Conservation (phyloP, 1,140 invertebrate genomes). For the Himalopsyche phryganea region DNA sequence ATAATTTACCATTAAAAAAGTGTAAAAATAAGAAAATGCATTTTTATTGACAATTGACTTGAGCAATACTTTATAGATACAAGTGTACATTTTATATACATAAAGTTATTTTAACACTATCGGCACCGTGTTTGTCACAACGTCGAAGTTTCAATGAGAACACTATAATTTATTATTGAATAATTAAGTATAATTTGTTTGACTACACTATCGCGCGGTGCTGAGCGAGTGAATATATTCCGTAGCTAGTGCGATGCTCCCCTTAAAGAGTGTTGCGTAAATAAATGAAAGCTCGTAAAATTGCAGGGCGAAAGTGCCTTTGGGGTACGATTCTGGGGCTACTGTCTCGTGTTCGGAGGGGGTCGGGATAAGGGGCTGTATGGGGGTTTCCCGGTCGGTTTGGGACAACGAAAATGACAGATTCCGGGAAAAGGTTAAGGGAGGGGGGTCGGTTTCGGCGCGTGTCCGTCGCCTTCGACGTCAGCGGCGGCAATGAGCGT, state of each 20-base stretch:
- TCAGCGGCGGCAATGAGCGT: slow-evolving; percentile 30
- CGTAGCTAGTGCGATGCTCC: no score
- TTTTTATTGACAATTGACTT: slow-evolving; percentile 14
- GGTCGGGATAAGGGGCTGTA: slow-evolving; percentile 39
- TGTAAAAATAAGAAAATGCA: slow-evolving; percentile 24
- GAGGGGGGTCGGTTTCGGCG: slow-evolving; percentile 30
- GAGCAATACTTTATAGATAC: slow-evolving; percentile 19
- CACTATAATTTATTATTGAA: not conserved
- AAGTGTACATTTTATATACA: slow-evolving; percentile 13
- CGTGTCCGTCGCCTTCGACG: slow-evolving; percentile 28
- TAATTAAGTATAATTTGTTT: no score
- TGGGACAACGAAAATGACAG: slow-evolving; percentile 2
- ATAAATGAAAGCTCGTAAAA: no score
- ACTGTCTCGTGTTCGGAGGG: slow-evolving; percentile 25
- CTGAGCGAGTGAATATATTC: not conserved
- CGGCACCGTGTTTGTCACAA: slow-evolving; percentile 21
- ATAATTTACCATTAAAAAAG: slow-evolving; percentile 21
- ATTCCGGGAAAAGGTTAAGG: slow-evolving; percentile 33
- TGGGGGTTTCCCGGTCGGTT: slow-evolving; percentile 34
- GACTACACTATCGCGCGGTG: not conserved
- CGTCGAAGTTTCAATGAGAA: slow-evolving; percentile 5
- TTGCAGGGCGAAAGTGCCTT: not conserved
- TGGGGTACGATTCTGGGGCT: not conserved
- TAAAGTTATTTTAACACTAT: slow-evolving; percentile 17
- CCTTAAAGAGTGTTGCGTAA: no score